Evolutionary conservation across 2,888 invertebrate species (phyloP).

Genomic region (Pollenia amentaria): DNA sequence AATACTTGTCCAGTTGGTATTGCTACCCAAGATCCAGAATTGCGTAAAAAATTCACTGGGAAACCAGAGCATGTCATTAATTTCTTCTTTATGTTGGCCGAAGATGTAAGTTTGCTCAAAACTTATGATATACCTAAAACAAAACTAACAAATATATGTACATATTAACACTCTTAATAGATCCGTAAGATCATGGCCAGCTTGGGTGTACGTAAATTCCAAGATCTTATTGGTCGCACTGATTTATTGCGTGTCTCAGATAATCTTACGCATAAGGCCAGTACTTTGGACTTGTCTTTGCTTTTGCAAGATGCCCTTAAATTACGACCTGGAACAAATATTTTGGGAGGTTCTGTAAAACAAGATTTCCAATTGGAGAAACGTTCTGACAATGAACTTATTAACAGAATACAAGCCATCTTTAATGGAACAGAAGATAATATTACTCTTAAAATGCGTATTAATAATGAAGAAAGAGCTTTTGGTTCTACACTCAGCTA

Average conservation of each 20-base stretch:
- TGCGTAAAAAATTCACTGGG: slow-evolving; percentile 98
- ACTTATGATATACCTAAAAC: neutral
- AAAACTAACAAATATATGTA: neutral
- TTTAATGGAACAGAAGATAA: slow-evolving; percentile 89
- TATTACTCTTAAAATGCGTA: slow-evolving; percentile 90
- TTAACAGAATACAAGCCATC: slow-evolving; percentile 90
- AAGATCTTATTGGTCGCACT: slow-evolving; percentile 96
- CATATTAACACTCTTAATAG: slow-evolving; percentile 83
- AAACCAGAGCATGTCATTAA: slow-evolving; percentile 99
- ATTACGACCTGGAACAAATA: slow-evolving; percentile 95
- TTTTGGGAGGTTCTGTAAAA: slow-evolving; percentile 93
- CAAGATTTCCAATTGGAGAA: slow-evolving; percentile 95
- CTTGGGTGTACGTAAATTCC: slow-evolving; percentile 94
- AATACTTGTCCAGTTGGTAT: slow-evolving; percentile 99
- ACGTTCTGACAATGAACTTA: slow-evolving; percentile 92
- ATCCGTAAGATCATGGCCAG: slow-evolving; percentile 95
- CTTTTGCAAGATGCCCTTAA: slow-evolving; percentile 95
- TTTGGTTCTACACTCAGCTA: slow-evolving; percentile 98
- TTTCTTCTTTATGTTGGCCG: slow-evolving; percentile 98
- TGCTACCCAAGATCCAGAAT: slow-evolving; percentile 98
- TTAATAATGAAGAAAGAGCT: slow-evolving; percentile 96
- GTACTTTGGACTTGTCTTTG: slow-evolving; percentile 92
- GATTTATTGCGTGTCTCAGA: slow-evolving; percentile 93
- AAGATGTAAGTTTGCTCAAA: slow-evolving; percentile 89
- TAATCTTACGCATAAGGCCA: slow-evolving; percentile 92